Percentiles rank a stretch among this genome's conserved stretches.
phyloP scores from a whole-genome alignment of 1,140 invertebrate species.

The Lutraria rhynchaena region DNA sequence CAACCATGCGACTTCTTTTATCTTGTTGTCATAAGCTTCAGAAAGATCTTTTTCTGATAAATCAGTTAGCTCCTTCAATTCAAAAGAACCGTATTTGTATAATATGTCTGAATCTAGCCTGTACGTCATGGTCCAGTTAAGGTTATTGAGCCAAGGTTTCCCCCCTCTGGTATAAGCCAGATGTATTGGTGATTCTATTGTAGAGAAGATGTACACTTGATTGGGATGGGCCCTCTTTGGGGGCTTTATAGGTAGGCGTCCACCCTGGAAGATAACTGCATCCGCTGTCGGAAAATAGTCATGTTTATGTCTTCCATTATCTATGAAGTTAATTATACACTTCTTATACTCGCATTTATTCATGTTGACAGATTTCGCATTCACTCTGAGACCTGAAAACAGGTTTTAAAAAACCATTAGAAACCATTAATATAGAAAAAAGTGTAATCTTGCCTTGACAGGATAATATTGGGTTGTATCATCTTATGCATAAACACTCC shows the following conservation, averaged over 20 bases:
- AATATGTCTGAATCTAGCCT: conserved; percentile 36
- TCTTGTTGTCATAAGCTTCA: conserved; percentile 54
- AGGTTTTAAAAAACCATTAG: no score
- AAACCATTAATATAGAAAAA: no score
- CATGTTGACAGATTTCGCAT: conserved; percentile 27
- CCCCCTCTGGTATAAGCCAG: background rate
- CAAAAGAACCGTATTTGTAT: conserved; percentile 3
- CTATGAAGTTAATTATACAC: conserved; percentile 26
- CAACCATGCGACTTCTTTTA: conserved; percentile 84
- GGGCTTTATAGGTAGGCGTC: background rate
- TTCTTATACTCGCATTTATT: conserved; percentile 30
- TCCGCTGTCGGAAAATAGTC: conserved; percentile 4
- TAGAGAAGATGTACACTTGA: conserved; percentile 16
- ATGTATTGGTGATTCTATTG: conserved; percentile 32
- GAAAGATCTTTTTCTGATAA: background rate
- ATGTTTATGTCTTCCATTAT: background rate
- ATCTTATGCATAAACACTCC: no score
- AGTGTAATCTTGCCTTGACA: no score
- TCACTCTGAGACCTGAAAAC: conserved; percentile 33
- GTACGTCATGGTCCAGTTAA: conserved; percentile 47
- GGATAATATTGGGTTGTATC: no score
- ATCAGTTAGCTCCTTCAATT: background rate
- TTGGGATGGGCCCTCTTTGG: conserved; percentile 6
- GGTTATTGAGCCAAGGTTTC: background rate
- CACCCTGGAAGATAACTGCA: conserved; percentile 32